Base-by-base conservation (phyloP, 1,140 invertebrate genomes). In the Zaprionus lachaisei region DNA sequence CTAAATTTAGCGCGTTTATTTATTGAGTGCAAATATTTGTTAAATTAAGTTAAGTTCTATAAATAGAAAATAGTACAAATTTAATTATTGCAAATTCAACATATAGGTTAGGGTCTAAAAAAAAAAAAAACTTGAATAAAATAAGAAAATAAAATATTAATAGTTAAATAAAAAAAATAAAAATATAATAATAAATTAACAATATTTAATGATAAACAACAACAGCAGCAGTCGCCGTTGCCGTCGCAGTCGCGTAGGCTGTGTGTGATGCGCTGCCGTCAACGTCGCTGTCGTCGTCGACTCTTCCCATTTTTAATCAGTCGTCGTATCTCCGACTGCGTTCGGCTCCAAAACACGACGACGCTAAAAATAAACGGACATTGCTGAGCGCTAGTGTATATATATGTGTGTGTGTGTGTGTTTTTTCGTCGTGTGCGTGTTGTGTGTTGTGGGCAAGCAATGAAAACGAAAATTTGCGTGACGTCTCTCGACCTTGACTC, bases 401-500 rank as follows among this genome's bases (percentile, higher is more conserved):
- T 44, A 5, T 5, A 0, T 28, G 14, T 31, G 15, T 28, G 12
- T n/a, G n/a, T n/a, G n/a, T 51, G n/a, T 34, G 31, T 34, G 31
- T 31, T 31, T 31, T 31, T 31, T 31, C 9, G 9, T 11, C 28
- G 79, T 66, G 26, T 56, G 26, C 62, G 78, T 75, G 26, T 75
- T 75, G 56, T 76, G 66, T 87, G 57, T 83, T 91, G 78, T 91
- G 72, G 75, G 80, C 79, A 92, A 87, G 79, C 81, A 92, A 91
- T 92, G 91, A 92, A 92, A 92, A 92, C 81, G 85, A 92, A 92
- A 91, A 91, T 91, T 91, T 92, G 91, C 91, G 91, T 92, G 91
- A 92, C 91, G 87, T 92, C 91, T 92, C 91, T 91, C 91, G 91
- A 92, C 91, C 91, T 92, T 92, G 91, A 92, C 91, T 92, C 91